These are phyloP conservation scores for Mandrillus leucophaeus DNA, from an alignment of 2,113 vertebrate species.

Conservation along the genomic window DNA sequence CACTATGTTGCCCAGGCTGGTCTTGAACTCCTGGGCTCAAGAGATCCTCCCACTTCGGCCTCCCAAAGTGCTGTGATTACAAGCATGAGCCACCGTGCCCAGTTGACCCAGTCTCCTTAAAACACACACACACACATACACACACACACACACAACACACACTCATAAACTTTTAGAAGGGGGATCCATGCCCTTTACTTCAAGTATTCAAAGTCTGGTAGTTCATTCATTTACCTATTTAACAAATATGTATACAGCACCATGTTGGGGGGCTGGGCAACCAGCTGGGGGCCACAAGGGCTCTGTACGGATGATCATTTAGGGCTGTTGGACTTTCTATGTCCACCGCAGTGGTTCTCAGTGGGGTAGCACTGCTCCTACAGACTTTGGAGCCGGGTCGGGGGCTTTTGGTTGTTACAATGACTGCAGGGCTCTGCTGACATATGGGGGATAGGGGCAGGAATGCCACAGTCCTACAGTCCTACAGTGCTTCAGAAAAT, in stretches of 20 bases:
- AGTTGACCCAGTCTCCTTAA: no score
- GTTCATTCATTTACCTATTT: background rate
- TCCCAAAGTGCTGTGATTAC: no score
- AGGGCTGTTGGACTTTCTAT: background rate
- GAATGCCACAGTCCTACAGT: background rate
- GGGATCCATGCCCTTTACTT: no score
- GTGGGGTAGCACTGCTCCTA: background rate
- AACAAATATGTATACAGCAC: background rate
- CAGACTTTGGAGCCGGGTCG: background rate
- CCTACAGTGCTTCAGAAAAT: background rate
- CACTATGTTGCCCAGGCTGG: no score
- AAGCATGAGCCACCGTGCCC: no score
- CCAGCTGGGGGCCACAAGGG: background rate
- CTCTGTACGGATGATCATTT: background rate
- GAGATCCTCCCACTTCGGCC: no score
- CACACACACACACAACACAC: no score
- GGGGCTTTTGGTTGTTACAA: background rate
- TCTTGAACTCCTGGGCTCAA: no score
- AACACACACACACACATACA: no score
- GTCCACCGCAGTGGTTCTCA: background rate
- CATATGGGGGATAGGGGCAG: rapidly evolving
- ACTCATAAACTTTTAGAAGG: no score
- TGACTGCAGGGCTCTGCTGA: background rate
- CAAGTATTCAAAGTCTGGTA: background rate
- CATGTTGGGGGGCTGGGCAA: background rate